These are phyloP conservation scores for Neotoxoptera formosana DNA, from an alignment of 1,140 invertebrate species.

Conservation along the genomic window DNA sequence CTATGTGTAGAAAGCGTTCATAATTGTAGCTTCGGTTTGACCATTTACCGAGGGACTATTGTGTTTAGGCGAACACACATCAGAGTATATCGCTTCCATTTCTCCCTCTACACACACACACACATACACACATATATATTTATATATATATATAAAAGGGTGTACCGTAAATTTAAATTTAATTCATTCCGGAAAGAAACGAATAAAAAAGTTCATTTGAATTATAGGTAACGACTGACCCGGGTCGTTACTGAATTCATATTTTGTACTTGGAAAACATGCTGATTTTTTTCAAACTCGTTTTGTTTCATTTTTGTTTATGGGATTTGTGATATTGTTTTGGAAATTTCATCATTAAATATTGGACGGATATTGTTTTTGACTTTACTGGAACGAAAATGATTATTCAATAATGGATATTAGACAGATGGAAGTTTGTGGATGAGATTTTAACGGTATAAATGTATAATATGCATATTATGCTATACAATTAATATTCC, in stretches of 20 bases:
- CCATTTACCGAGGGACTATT: conserved; percentile 7
- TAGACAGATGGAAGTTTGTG: neutral
- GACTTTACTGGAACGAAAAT: neutral
- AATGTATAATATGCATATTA: too few species aligned
- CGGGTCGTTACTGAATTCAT: neutral
- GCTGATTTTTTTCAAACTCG: neutral
- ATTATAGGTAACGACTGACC: neutral
- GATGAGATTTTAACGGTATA: neutral
- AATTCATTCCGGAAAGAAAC: conserved; percentile 25
- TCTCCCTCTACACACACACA: too few species aligned
- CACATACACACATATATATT: too few species aligned
- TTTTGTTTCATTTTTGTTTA: neutral
- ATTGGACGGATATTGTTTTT: neutral
- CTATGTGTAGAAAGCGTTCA: neutral
- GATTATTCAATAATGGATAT: neutral
- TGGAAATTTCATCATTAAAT: too few species aligned
- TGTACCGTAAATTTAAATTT: conserved; percentile 41
- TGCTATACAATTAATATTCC: neutral
- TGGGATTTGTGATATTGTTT: neutral
- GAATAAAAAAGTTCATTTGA: conserved; percentile 40
- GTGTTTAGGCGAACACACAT: neutral
- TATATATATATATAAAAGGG: neutral
- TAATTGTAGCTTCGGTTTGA: neutral
- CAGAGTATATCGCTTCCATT: neutral
- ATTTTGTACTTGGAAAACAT: neutral